Base-by-base conservation (phyloP, 2,888 invertebrate species). In the Cheilosia impressa region DNA sequence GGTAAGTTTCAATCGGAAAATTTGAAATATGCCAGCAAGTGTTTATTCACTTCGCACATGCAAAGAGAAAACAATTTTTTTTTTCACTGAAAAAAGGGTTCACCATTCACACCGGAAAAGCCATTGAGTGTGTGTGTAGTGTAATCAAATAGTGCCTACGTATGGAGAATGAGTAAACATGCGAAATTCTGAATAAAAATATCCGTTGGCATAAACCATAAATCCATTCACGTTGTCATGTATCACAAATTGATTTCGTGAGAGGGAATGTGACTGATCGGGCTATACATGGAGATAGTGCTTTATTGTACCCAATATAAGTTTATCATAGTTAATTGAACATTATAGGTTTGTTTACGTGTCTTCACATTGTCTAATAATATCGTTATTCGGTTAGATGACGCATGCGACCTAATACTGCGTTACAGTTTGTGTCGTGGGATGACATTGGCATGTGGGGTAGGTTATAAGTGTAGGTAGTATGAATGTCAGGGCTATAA, bases 161-260 rank as follows among this genome's bases (percentile, higher is more conserved):
- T 17, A 45, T 17, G 13, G 24, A 52, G 6, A 31, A 27, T 68
- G 55, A 68, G 27, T 68, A 55, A 68, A 15, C 52, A 24, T 52
- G 24, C 9, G 22, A 63, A 50, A 27, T 69, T 69, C 45, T n/a
- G 7, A 57, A 22, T 57, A 22, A 57, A 47, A 41, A 66, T 38
- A 66, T 34, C 15, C 2, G 43, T 53, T 15, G 15, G 6, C 52
- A 38, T 52, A 34, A 19, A 47, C 52, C 52, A 38, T 52, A 34
- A 19, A 47, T 60, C 58, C 58, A 71, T 60, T 50, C 38, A 71
- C 47, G 50, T 60, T 50, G 38, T 34, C 34, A 38, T 69, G 47
- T 71, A 47, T 31, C 58, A 58, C 69, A 71, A 71, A 58, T 71
- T 60, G 58, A 71, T 27, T 71, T 58, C 24, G 58, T 27, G 58